These are phyloP conservation scores for Nesoenas mayeri DNA, from an alignment of 2,113 vertebrate species.

Conservation along the genomic window DNA sequence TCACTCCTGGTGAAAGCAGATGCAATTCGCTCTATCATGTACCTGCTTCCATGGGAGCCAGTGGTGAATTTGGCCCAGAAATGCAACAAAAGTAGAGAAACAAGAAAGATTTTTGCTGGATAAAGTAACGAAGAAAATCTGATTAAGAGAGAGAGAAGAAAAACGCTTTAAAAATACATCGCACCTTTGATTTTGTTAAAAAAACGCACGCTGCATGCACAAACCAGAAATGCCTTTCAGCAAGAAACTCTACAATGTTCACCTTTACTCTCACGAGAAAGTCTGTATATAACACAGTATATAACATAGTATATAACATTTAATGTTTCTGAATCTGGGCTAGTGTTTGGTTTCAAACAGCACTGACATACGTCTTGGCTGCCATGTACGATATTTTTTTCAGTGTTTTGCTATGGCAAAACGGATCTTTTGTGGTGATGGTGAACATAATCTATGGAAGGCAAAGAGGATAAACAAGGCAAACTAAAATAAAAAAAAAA, in stretches of 20 bases:
- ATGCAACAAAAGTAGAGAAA: slow-evolving; percentile 52
- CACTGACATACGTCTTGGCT: background rate
- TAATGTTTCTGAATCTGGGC: background rate
- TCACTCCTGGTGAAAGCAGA: slow-evolving; percentile 58
- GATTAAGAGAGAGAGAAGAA: slow-evolving; percentile 14
- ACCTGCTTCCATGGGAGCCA: slow-evolving; percentile 56
- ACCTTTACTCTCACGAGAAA: slow-evolving; percentile 53
- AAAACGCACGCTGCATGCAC: slow-evolving; percentile 27
- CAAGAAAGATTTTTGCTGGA: slow-evolving; percentile 20
- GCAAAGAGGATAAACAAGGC: background rate
- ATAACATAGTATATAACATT: background rate
- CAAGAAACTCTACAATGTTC: slow-evolving; percentile 40
- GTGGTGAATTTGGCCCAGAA: slow-evolving; percentile 60
- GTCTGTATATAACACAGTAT: background rate
- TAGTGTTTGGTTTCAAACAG: slow-evolving; percentile 1
- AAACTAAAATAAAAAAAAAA: background rate
- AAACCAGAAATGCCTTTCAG: slow-evolving; percentile 31
- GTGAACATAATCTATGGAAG: background rate
- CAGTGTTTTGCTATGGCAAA: slow-evolving; percentile 17
- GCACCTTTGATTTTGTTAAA: slow-evolving; percentile 33
- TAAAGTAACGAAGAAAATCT: background rate
- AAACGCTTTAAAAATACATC: slow-evolving; percentile 7
- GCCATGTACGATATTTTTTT: background rate
- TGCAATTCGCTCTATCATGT: slow-evolving; percentile 16
- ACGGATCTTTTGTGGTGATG: background rate